Evolutionary conservation across 2,888 invertebrate genomes (phyloP), one percentile per base, ranked within the genome.

Genomic region (Biston stratarius): DNA sequence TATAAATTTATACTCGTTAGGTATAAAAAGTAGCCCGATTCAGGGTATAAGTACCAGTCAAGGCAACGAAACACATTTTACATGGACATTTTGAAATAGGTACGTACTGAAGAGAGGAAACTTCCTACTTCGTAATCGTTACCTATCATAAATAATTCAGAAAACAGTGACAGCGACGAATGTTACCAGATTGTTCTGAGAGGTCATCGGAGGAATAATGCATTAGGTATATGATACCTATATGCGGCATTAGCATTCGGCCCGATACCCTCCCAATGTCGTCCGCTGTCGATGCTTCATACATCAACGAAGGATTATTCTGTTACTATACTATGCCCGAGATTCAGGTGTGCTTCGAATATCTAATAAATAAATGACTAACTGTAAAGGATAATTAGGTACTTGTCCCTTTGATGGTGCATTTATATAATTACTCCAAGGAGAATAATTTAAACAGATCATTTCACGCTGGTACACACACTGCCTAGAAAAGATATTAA

Each of bases 181-280:
- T 75, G 75, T 79, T 79, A 80, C 78, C 75, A 82, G 80, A 82
- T 82, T 78, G 77, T 83, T 80, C 80, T 40, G 64, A 74, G 81
- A 82, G 84, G 84, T 80, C 81, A 78, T 56, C 69, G 48, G 65
- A 77, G 72, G 82, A 82, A 83, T 84, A 83, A 83, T 81, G 74
- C 75, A 81, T 83, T 83, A 79, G 78, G 76, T 77, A 44, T 55
- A 42, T 70, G 74, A 76, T 77, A 59, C 38, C n/a, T n/a, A n/a
- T n/a, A 59, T 33, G 48, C 15, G 71, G 56, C 82, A 86, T 89
- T 88, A 84, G 78, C 82, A 88, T 89, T 85, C 88, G 79, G 72
- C 74, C 71, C 76, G 81, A 79, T 79, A 73, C 74, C 66, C 74
- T 75, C 64, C 86, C 91, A 90, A 90, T 89, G 91, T 82, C 89